These are phyloP conservation scores for Ophion ventricosus DNA, from an alignment of 2,888 invertebrate genomes.

Conservation along the genomic window DNA sequence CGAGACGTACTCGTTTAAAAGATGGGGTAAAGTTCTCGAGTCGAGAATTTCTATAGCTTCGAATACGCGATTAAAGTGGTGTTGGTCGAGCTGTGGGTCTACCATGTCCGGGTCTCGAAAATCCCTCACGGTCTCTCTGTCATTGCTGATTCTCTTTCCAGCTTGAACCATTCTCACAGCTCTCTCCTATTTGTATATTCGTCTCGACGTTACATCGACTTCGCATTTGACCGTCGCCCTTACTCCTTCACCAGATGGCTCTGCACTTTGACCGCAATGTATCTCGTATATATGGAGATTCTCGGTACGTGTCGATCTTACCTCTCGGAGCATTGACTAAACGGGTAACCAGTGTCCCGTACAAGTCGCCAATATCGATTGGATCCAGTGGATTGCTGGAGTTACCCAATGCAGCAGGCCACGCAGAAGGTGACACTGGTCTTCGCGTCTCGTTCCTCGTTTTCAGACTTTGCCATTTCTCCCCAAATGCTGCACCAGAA, in stretches of 20 bases:
- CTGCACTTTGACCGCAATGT: slow-evolving; percentile 38
- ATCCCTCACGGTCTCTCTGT: slow-evolving; percentile 1
- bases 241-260: slow-evolving; percentile 21
- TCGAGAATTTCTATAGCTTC: slow-evolving; percentile 18
- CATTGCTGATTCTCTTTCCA: slow-evolving; percentile 32
- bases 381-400: neutral
- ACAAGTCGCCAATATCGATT: slow-evolving; percentile 53
- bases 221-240: slow-evolving; percentile 56
- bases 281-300: neutral
- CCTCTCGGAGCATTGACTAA: slow-evolving; percentile 39
- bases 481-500: slow-evolving; percentile 18
- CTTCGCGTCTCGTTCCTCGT: neutral
- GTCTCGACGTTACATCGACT: slow-evolving; percentile 47
- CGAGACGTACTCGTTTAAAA: slow-evolving; percentile 34
- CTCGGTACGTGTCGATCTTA: slow-evolving; percentile 39
- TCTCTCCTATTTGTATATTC: slow-evolving; percentile 2
- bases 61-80: slow-evolving; percentile 53
- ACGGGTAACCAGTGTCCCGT: slow-evolving; percentile 22
- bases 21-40: neutral
- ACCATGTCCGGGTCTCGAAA: slow-evolving; percentile 33
- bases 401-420: neutral
- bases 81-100: slow-evolving; percentile 43
- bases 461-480: slow-evolving; percentile 6
- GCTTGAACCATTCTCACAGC: slow-evolving; percentile 31
- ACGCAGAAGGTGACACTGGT: slow-evolving; percentile 12